Percentiles rank a stretch among this genome's conserved stretches.
phyloP scores from a whole-genome alignment of 2,113 vertebrate genomes.

The Misgurnus mizolepis region DNA sequence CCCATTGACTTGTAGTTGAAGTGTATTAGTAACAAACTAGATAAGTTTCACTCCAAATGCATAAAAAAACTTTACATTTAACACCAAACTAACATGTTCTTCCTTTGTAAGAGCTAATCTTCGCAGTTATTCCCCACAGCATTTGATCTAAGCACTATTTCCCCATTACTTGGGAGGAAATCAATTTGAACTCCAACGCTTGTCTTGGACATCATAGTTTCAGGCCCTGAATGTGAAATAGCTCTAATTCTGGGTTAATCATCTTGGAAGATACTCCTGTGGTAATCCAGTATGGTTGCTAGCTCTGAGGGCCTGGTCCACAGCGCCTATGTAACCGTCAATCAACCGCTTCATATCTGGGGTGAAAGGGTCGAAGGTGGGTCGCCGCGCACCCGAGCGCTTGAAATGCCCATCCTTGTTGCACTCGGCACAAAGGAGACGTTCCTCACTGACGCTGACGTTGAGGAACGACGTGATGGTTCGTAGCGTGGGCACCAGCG shows the following conservation, averaged over 20 bases:
- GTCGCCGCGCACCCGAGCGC: constrained; percentile 70
- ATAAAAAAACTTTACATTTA: background rate
- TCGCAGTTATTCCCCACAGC: background rate
- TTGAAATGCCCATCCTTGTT: constrained; percentile 88
- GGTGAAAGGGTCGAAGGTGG: constrained; percentile 82
- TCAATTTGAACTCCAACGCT: background rate
- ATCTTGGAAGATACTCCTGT: constrained; percentile 84
- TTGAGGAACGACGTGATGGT: constrained; percentile 83
- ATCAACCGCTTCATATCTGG: constrained; percentile 83
- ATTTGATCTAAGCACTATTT: background rate
- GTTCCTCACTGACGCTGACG: constrained; percentile 74
- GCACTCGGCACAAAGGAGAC: constrained; percentile 83
- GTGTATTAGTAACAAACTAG: background rate
- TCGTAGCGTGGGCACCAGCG: constrained; percentile 77
- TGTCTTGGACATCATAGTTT: constrained; percentile 4
- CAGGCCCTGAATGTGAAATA: background rate
- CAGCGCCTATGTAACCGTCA: constrained; percentile 79
- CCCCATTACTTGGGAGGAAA: background rate
- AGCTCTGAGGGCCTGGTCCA: constrained; percentile 80
- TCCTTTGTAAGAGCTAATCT: background rate
- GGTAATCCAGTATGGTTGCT: constrained; percentile 82
- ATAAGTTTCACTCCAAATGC: background rate
- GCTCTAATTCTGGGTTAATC: constrained; percentile 58
- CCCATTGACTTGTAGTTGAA: constrained; percentile 1
- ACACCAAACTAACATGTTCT: background rate